A percentile compares a stretch with the other conserved stretches of the same genome.
Evolutionary conservation across 2,888 invertebrate genomes (phyloP).

Genomic region (Anagyrus pseudococci): DNA sequence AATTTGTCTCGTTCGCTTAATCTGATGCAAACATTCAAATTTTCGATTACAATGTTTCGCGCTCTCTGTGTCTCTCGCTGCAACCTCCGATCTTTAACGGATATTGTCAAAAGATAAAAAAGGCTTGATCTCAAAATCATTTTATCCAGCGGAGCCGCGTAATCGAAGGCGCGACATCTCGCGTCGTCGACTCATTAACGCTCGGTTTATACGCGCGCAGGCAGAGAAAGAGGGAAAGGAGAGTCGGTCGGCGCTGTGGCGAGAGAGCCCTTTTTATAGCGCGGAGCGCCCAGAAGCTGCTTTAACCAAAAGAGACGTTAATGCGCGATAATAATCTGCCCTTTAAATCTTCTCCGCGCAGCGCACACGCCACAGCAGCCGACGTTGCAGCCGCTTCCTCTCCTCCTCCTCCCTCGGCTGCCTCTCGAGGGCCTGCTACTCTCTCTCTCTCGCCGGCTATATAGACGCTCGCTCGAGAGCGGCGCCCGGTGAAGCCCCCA

Average conservation of each 20-base stretch:
- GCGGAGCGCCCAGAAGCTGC: neutral
- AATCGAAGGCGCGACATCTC: no score
- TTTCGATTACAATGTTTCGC: no score
- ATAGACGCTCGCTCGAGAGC: neutral
- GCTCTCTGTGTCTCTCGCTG: no score
- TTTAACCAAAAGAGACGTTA: conserved; percentile 26
- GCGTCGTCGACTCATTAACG: conserved; percentile 12
- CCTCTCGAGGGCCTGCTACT: neutral
- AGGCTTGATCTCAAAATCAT: no score
- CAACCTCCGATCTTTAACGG: no score
- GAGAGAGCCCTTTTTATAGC: neutral
- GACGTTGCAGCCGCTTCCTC: neutral
- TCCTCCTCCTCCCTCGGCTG: neutral
- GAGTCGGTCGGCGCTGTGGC: neutral
- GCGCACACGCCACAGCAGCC: neutral
- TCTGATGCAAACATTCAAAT: no score
- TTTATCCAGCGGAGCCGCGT: no score
- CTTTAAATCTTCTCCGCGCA: conserved; percentile 21
- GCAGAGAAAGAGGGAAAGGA: neutral
- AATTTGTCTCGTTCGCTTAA: no score
- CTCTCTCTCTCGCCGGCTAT: neutral
- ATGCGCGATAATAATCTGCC: conserved; percentile 27
- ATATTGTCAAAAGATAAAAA: no score
- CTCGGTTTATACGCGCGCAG: conserved; percentile 16
- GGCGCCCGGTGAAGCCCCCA: neutral